Percentiles rank a stretch among this genome's conserved stretches.
Conservation (phyloP, 2,888 invertebrate species). For the Macrophya annulata region DNA sequence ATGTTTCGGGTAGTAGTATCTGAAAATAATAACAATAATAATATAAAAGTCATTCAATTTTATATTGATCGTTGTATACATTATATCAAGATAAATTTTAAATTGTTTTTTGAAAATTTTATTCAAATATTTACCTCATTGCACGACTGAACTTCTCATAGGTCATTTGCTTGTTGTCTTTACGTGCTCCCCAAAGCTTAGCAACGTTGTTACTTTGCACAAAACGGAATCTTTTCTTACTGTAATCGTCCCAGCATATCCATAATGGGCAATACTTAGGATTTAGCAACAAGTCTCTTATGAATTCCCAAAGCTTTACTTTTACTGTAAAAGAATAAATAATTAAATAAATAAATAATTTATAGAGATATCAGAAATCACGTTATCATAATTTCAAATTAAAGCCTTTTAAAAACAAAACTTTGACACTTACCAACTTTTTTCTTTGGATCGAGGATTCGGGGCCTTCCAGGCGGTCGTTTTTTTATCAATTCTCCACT, state of each 20-base stretch:
- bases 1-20: constrained; percentile 90
- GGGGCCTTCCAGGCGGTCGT: constrained; percentile 80
- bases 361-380: constrained; percentile 15
- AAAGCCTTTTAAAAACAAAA: constrained; percentile 6
- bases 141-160: constrained; percentile 96
- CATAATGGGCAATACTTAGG: constrained; percentile 87
- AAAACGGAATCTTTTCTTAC: constrained; percentile 89
- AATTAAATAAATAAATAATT: constrained; percentile 27
- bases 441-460: constrained; percentile 54
- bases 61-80: too few species aligned
- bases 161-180: constrained; percentile 94
- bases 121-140: constrained; percentile 84
- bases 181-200: constrained; percentile 89
- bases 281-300: constrained; percentile 88
- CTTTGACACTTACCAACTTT: constrained; percentile 62
- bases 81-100: not conserved
- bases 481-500: constrained; percentile 80
- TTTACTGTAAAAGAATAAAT: constrained; percentile 86
- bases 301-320: constrained; percentile 92
- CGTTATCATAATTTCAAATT: constrained; percentile 6
- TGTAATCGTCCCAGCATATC: constrained; percentile 91
- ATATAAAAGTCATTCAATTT: not conserved
- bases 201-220: constrained; percentile 92
- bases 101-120: not conserved
- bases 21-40: constrained; percentile 68